A percentile compares a stretch with the other conserved stretches of the same genome.
Evolutionary conservation across 2,113 vertebrate genomes (phyloP).

Genomic region (Dicentrarchus labrax): DNA sequence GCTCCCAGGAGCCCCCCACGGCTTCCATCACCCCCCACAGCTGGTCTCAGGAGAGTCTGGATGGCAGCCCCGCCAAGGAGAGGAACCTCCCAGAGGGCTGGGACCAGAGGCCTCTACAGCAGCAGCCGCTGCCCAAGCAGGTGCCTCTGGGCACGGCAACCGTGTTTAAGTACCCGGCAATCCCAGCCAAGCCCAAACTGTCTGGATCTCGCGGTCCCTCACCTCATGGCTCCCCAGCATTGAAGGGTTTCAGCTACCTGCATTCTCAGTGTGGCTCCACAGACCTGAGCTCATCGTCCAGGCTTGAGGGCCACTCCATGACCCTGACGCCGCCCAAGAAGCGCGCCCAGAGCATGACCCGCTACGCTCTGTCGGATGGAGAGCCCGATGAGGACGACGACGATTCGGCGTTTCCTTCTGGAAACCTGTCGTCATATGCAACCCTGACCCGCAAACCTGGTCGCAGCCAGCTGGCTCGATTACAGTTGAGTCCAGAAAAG

Average conservation of each 20-base stretch:
- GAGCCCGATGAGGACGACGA: conserved; percentile 89
- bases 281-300: conserved; percentile 43
- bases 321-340: conserved; percentile 82
- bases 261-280: conserved; percentile 72
- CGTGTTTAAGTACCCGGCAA: conserved; percentile 78
- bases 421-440: conserved; percentile 89
- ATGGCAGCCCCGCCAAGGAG: conserved; percentile 80
- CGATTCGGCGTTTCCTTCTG: conserved; percentile 55
- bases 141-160: conserved; percentile 74
- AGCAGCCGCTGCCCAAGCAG: conserved; percentile 59
- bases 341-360: conserved; percentile 88
- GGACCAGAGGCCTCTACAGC: conserved; percentile 81
- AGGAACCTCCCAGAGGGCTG: conserved; percentile 93
- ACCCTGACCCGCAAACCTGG: conserved; percentile 92
- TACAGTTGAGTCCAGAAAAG: conserved; percentile 64
- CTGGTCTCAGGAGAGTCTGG: conserved; percentile 86
- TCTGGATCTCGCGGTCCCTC: conserved; percentile 44
- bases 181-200: conserved; percentile 76
- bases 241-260: conserved; percentile 81
- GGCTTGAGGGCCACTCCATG: not conserved
- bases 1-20: conserved; percentile 88
- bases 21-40: conserved; percentile 76
- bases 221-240: conserved; percentile 69
- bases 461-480: conserved; percentile 64
- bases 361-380: conserved; percentile 90